phyloP scores from a whole-genome alignment of 2,113 vertebrate species.

The Thamnophis sirtalis region DNA sequence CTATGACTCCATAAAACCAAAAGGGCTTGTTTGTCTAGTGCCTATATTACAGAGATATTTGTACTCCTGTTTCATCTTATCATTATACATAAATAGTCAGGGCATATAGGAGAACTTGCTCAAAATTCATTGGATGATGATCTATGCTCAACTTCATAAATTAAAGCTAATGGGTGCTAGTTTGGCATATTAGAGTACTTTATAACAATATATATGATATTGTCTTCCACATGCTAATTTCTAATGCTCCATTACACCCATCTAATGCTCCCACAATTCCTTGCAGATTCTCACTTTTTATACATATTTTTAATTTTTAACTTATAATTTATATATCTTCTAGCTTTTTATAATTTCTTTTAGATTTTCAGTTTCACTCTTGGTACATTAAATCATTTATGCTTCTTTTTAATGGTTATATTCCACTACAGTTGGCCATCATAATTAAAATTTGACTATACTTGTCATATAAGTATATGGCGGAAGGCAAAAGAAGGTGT shows the following conservation, averaged over 20 bases:
- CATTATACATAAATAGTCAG: neutral
- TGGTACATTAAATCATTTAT: neutral
- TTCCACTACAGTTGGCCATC: neutral
- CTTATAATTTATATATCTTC: neutral
- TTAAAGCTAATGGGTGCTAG: neutral
- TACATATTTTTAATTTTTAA: neutral
- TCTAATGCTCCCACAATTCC: neutral
- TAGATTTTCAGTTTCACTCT: neutral
- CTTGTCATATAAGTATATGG: neutral
- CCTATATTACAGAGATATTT: neutral
- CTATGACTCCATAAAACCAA: neutral
- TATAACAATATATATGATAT: neutral
- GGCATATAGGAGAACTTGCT: neutral
- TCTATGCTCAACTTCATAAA: neutral
- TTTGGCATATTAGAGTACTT: neutral
- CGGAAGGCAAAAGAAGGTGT: neutral
- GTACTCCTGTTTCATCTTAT: neutral
- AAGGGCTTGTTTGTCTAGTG: neutral
- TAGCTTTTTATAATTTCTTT: neutral
- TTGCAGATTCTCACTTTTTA: neutral
- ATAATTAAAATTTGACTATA: neutral
- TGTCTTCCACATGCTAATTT: neutral
- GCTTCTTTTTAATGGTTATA: neutral
- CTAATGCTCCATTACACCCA: neutral
- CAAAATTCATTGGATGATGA: neutral